phyloP scores from a whole-genome alignment of 2,113 vertebrate genomes.

The Limnothrissa miodon region DNA sequence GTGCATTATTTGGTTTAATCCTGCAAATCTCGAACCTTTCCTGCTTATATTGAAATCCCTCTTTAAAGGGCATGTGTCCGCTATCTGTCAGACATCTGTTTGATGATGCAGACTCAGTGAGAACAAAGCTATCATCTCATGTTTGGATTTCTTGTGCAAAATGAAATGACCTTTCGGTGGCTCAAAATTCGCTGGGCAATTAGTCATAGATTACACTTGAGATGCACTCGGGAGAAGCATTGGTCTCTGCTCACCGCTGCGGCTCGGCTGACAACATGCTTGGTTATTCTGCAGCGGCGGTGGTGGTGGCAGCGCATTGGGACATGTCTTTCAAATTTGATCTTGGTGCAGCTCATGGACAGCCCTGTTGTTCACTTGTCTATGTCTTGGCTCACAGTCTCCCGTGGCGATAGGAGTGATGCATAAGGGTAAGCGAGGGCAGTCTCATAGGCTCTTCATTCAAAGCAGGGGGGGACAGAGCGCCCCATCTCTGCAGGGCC shows the following conservation, averaged over 20 bases:
- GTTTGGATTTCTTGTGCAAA: conserved; percentile 18
- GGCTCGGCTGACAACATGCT: neutral
- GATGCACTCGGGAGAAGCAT: neutral
- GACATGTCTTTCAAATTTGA: neutral
- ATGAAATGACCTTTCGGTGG: conserved; percentile 22
- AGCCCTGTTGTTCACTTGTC: neutral
- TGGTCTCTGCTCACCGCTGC: neutral
- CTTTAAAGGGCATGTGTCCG: conserved; percentile 4
- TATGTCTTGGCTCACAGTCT: neutral
- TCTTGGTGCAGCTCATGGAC: neutral
- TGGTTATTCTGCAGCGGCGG: neutral
- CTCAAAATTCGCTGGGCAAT: conserved; percentile 22
- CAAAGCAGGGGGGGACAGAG: neutral
- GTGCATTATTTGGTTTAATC: neutral
- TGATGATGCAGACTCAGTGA: neutral
- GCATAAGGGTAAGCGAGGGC: neutral
- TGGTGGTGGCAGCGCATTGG: neutral
- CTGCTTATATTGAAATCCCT: conserved; percentile 5
- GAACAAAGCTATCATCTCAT: conserved; percentile 15
- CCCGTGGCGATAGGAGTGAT: conserved; percentile 1
- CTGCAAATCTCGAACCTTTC: conserved; percentile 13
- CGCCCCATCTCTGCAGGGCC: neutral
- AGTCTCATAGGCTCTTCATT: neutral
- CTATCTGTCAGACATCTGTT: conserved; percentile 19
- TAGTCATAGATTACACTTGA: conserved; percentile 31